Conservation (phyloP, 2,113 vertebrate species). For the Muntiacus muntjak region DNA sequence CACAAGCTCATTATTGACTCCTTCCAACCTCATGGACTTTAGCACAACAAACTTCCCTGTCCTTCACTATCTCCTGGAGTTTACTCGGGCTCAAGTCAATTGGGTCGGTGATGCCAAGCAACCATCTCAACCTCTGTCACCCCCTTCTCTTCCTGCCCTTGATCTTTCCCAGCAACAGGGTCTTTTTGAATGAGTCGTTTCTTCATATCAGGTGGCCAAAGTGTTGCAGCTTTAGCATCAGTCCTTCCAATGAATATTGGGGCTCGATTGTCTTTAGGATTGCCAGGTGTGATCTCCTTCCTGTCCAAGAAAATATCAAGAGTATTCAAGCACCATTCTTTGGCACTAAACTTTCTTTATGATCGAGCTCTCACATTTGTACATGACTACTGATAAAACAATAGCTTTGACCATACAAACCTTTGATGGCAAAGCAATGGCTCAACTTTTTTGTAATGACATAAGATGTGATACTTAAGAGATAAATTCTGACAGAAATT, state of each 20-base stretch:
- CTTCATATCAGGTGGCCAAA: neutral
- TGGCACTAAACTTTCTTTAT: neutral
- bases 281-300: neutral
- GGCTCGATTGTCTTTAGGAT: neutral
- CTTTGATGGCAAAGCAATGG: neutral
- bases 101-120: neutral
- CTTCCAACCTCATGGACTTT: neutral
- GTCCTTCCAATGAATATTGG: neutral
- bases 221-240: neutral
- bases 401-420: neutral
- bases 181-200: neutral
- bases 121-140: neutral
- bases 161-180: neutral
- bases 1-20: too few relatives aligned
- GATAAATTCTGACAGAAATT: neutral
- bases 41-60: neutral
- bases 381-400: neutral
- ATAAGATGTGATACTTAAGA: neutral
- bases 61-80: neutral
- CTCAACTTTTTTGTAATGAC: neutral
- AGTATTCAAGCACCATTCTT: neutral
- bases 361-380: neutral
- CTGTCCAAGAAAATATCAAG: neutral
- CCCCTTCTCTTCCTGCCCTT: neutral
- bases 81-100: neutral